Conservation (phyloP, 2,797 vertebrate genomes). For the Enteromius afrohamiltoni region DNA sequence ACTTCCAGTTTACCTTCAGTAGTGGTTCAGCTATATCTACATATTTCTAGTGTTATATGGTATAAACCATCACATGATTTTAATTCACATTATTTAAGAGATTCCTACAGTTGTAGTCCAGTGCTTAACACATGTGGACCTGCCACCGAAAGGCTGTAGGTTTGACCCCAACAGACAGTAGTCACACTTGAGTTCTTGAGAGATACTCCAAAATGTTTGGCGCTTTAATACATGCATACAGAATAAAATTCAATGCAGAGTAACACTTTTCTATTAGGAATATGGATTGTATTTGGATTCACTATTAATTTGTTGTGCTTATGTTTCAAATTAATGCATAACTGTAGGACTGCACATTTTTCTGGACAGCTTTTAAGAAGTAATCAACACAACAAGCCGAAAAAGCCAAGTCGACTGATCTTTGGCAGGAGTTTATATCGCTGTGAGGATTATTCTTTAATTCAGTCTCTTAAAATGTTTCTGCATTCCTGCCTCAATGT, state of each 20-base stretch:
- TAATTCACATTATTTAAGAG: background rate
- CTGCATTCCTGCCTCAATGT: background rate
- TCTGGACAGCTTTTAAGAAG: conserved; percentile 32
- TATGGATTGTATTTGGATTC: conserved; percentile 29
- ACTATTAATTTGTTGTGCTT: background rate
- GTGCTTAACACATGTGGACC: background rate
- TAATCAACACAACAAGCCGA: conserved; percentile 33
- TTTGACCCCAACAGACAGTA: background rate
- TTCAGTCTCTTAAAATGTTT: background rate
- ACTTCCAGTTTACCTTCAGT: background rate
- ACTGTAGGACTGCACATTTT: conserved; percentile 17
- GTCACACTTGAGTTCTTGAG: background rate
- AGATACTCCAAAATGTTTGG: background rate
- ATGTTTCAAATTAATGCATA: conserved; percentile 7
- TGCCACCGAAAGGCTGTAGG: background rate
- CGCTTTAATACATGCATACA: background rate
- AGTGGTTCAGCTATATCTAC: background rate
- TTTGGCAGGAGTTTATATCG: background rate
- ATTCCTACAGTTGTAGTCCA: background rate
- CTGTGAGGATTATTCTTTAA: background rate
- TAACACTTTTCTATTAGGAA: background rate
- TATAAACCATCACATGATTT: background rate
- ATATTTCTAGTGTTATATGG: background rate
- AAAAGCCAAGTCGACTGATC: conserved; percentile 6
- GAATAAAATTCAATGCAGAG: background rate